These are phyloP conservation scores for Cebidichthys violaceus DNA, from an alignment of 2,113 vertebrate genomes.

Conservation along the genomic window DNA sequence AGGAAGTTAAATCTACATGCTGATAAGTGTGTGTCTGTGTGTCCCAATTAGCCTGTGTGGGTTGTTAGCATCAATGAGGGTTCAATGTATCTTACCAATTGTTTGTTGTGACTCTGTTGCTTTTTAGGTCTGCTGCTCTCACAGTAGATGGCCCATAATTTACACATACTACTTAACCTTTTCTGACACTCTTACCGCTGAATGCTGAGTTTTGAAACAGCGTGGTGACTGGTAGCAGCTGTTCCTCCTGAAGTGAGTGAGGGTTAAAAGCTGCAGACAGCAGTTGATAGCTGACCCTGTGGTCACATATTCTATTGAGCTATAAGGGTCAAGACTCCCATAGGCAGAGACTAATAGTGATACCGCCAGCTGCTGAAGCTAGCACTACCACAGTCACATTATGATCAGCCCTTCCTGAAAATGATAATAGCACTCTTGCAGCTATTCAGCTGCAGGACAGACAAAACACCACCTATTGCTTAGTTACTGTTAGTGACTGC, in stretches of 20 bases:
- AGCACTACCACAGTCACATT: slow-evolving; percentile 33
- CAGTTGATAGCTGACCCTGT: slow-evolving; percentile 29
- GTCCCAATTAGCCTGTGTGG: slow-evolving; percentile 29
- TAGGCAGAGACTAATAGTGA: slow-evolving; percentile 24
- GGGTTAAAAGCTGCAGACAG: slow-evolving; percentile 43
- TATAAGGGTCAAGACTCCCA: slow-evolving; percentile 37
- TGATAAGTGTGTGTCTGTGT: slow-evolving; percentile 18
- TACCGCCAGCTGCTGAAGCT: slow-evolving; percentile 14
- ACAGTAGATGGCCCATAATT: slow-evolving; percentile 19
- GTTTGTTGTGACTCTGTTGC: slow-evolving; percentile 4
- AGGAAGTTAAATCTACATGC: slow-evolving; percentile 30
- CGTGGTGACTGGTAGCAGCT: slow-evolving; percentile 28
- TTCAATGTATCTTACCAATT: slow-evolving; percentile 43
- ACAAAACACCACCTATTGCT: slow-evolving; percentile 32
- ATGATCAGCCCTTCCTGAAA: background rate
- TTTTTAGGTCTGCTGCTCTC: slow-evolving; percentile 42
- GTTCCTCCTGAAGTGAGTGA: slow-evolving; percentile 38
- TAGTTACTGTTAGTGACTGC: slow-evolving; percentile 51
- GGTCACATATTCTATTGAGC: slow-evolving; percentile 52
- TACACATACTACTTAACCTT: slow-evolving; percentile 25
- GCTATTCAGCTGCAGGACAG: slow-evolving; percentile 13
- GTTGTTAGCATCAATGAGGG: slow-evolving; percentile 58
- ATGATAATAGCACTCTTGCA: background rate
- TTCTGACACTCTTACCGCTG: slow-evolving; percentile 33
- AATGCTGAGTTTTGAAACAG: slow-evolving; percentile 29